phyloP scores from a whole-genome alignment of 1,140 invertebrate species.

The Agrilus planipennis region DNA sequence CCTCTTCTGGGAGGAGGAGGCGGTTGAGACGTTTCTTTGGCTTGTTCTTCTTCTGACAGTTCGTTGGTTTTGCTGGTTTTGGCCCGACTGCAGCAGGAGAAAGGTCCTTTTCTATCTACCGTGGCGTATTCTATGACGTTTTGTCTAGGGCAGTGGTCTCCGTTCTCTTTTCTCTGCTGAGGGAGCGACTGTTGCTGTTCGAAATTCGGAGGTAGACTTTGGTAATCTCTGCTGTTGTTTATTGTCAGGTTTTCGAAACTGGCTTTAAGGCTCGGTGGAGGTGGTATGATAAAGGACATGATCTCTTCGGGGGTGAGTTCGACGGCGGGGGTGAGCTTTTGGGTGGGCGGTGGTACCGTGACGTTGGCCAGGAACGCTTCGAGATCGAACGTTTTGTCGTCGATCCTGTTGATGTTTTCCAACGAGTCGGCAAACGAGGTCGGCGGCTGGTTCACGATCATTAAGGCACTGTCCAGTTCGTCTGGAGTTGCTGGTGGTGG shows the following conservation, averaged over 20 bases:
- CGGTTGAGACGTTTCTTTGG: no score
- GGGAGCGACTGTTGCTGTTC: constrained; percentile 14
- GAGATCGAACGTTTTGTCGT: constrained; percentile 39
- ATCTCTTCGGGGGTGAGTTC: constrained; percentile 64
- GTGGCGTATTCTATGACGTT: constrained; percentile 52
- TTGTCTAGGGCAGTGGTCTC: constrained; percentile 31
- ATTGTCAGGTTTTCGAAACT: constrained; percentile 30
- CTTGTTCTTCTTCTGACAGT: constrained; percentile 26
- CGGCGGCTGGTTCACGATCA: constrained; percentile 53
- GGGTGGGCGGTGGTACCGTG: constrained; percentile 64
- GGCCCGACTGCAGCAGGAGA: constrained; percentile 51
- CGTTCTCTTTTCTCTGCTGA: constrained; percentile 32
- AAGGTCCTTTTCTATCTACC: constrained; percentile 51
- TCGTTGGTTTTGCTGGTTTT: constrained; percentile 36
- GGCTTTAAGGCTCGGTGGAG: constrained; percentile 46
- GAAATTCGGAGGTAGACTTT: constrained; percentile 8
- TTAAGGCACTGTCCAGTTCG: constrained; percentile 52
- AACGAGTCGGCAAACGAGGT: constrained; percentile 55
- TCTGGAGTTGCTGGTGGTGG: constrained; percentile 74
- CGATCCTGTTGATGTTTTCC: constrained; percentile 25
- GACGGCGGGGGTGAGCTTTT: constrained; percentile 50
- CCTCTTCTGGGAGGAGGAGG: constrained; percentile 44
- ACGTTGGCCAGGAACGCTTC: constrained; percentile 75
- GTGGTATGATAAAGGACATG: constrained; percentile 68
- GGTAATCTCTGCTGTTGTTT: constrained; percentile 1